Evolutionary conservation across 1,140 invertebrate genomes (phyloP), one percentile per base, ranked within the genome.

Genomic region (Ruditapes philippinarum): DNA sequence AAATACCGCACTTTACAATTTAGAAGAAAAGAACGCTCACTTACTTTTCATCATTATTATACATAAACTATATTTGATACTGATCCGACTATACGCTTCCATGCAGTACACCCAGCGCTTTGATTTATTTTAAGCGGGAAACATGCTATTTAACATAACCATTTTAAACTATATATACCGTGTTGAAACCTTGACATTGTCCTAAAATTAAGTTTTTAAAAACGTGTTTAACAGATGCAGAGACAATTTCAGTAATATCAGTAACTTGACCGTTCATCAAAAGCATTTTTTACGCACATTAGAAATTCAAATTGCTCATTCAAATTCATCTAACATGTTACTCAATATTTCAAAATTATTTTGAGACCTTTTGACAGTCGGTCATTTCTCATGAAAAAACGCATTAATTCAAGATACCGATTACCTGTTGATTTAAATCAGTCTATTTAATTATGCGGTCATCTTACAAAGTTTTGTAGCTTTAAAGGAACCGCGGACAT

Each of bases 341-440:
- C 74, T 51, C 31, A 78, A 78, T 78, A 78, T 51, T 78, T 78
- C 74, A 78, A 78, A 78, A 78, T 78, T 31, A 54, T 78, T 78
- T 78, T 78, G 74, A 78, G n/a, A 36, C 22, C 74, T 78, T 57
- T 78, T 78, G 74, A 78, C 74, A 78, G 74, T 49, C 28, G 28
- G 31, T 54, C 42, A 78, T 78, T 78, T 78, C 73, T 49, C 73
- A 76, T 76, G 73, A n/a, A 45, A 70, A 76, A 51, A 45, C 31
- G 22, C 45, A 76, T 76, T 76, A 76, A 49, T 76, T 45, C 49
- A 2, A 49, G 49, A 45, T 76, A 25, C 45, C n/a, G 65, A 42
- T 28, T 33, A 76, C 28, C 49, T 76, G 45, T 28, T 76, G 73
- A 28, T 51, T 49, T 49, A 1, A 76, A 45, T 40, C 25, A 76